These are phyloP conservation scores for Acanthisitta chloris DNA, from an alignment of 2,113 vertebrate species.

Conservation along the genomic window DNA sequence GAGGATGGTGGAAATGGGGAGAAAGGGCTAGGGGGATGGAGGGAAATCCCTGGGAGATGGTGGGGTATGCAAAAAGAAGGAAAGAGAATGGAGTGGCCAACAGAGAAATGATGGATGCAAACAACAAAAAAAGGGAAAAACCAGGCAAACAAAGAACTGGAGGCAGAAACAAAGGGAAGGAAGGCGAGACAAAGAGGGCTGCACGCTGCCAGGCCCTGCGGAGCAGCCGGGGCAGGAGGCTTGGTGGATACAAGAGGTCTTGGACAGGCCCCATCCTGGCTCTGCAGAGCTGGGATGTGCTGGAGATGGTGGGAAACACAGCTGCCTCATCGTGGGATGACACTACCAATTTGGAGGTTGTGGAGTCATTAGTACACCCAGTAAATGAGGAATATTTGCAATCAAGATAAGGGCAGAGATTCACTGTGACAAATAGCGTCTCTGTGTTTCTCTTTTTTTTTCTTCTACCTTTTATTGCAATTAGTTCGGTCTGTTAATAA, in stretches of 20 bases:
- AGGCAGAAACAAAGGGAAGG: constrained; percentile 41
- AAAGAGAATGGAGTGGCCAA: not conserved
- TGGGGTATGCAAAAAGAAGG: accelerated
- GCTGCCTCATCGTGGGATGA: not conserved
- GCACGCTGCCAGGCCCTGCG: accelerated
- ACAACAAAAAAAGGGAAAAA: not conserved
- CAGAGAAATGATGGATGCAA: not conserved
- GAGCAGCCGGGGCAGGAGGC: not conserved
- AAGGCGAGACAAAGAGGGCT: constrained; percentile 41
- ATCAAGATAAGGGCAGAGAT: constrained; percentile 21
- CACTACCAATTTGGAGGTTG: not conserved
- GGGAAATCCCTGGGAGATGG: not conserved
- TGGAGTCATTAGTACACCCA: not conserved
- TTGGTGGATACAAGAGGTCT: not conserved
- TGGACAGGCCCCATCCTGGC: accelerated
- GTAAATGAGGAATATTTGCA: constrained; percentile 10
- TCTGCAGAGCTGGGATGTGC: not conserved
- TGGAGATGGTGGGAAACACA: not conserved
- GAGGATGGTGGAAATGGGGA: not conserved
- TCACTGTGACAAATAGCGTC: constrained; percentile 16
- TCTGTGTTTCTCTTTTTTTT: not conserved
- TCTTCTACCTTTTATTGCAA: constrained; percentile 22
- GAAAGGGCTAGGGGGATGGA: not conserved
- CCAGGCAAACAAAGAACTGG: constrained; percentile 6
- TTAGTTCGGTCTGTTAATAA: constrained; percentile 68